Base-by-base conservation (phyloP, 2,113 vertebrate species). In the Leuciscus idus region DNA sequence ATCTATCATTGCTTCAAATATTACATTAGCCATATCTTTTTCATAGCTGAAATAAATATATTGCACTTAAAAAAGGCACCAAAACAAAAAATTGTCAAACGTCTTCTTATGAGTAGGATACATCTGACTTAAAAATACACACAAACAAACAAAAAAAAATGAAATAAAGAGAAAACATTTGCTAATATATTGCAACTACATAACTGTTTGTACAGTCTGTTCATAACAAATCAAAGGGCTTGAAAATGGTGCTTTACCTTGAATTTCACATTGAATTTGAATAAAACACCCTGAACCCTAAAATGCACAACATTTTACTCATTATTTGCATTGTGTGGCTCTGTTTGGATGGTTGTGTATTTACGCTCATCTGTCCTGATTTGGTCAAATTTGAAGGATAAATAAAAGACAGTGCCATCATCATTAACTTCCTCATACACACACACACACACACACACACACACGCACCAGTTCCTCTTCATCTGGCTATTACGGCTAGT, bases 11-110 rank as follows among this genome's bases (percentile, higher is more conserved):
- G 96, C 96, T 92, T 94, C 95, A 94, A 95, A 97, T 96, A 95
- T 95, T 96, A 97, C 96, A 97, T 96, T 96, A 96, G 96, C 96
- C 95, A 93, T 87, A 52, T 91, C 88, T 95, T 97, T 96, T 97
- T 96, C 91, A 96, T 96, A 95, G 95, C 96, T 95, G 95, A 98
- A 99, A 99, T 99, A 99, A 99, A 99, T 99, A 99, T 99, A 99
- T 99, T 99, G 98, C 97, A 99, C 98, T 97, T 95, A 95, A 97
- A 98, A 97, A 98, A 97, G 95, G 93, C 95, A 95, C 96, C 52
- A 86, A 93, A 92, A 91, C 86, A 91, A 90, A 93, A 9, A 91
- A 83, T 90, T 87, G 57, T 94, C 93, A 91, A 91, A 93, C 95
- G 94, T 94, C 92, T 90, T 87, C 93, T 92, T 93, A 94, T 93